Conservation (phyloP, 2,888 invertebrate genomes). For the Horisme vitalbata region DNA sequence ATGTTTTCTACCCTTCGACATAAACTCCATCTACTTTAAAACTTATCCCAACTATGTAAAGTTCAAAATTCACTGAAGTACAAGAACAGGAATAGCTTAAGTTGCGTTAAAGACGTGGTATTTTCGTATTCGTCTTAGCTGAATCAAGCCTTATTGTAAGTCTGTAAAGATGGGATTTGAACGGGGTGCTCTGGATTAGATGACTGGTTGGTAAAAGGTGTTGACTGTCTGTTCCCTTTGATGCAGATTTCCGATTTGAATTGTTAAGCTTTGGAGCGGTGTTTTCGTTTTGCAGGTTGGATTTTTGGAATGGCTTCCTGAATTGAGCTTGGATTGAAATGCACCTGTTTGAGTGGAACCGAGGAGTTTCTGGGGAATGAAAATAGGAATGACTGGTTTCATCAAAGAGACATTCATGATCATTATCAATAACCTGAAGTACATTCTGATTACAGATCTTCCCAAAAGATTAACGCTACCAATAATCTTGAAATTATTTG, state of each 20-base stretch:
- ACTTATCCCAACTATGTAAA: background rate
- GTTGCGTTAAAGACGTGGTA: slow-evolving; percentile 1
- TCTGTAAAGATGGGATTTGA: slow-evolving; percentile 4
- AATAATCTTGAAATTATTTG: no score
- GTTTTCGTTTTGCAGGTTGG: background rate
- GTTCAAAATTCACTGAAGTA: slow-evolving; percentile 8
- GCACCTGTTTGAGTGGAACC: background rate
- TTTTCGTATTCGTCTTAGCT: slow-evolving; percentile 1
- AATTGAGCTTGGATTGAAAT: background rate
- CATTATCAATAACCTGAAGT: no score
- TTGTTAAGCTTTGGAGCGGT: slow-evolving; percentile 11
- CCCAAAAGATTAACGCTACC: no score
- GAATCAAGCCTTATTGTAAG: slow-evolving; percentile 6
- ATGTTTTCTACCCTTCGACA: background rate
- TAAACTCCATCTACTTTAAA: slow-evolving; percentile 3
- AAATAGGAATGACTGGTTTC: no score
- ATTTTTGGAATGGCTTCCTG: background rate
- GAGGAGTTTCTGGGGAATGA: no score
- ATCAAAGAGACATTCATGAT: no score
- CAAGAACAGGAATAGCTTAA: slow-evolving; percentile 9
- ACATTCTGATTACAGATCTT: no score
- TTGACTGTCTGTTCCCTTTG: slow-evolving; percentile 23
- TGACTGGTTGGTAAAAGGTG: slow-evolving; percentile 24
- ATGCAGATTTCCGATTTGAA: slow-evolving; percentile 24
- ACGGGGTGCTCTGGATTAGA: slow-evolving; percentile 6